Base-by-base conservation (phyloP, 1,140 invertebrate genomes). In the Zaprionus capensis region DNA sequence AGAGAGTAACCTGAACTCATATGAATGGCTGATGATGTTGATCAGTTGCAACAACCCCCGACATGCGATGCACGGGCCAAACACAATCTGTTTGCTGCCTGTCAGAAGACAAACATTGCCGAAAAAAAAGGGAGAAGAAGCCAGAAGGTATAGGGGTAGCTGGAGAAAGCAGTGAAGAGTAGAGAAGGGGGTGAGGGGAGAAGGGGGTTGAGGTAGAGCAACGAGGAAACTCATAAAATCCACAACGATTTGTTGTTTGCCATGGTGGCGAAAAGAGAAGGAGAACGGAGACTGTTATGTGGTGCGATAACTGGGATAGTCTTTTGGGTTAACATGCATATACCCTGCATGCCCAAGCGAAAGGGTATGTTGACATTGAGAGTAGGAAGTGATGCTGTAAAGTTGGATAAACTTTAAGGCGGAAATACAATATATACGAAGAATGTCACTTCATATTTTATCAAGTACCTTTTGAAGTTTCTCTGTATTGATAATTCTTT, bases 11-110 rank as follows among this genome's bases (percentile, higher is more conserved):
- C 64, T 73, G 64, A 58, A 69, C 57, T 53, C 14, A 38, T 57
- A 28, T 56, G 46, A 51, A 55, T 71, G 28, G 22, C 20, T 73
- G 75, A 63, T 65, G 55, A 53, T 73, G 62, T 24, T 65, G 59
- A 53, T 73, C 70, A 17, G 66, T 49, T 74, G 70, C 55, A 67
- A 62, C 71, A 71, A 87, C 81, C 81, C 82, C 81, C 64, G n/a
- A 46, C 41, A 78, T 57, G 38, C 38, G 56, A 62, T 64, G 57
- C 65, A 68, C 70, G 38, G 71, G 68, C 49, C 64, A 87, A 76
- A 79, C 75, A 82, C 85, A 88, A 88, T 90, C 85, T 88, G 85
- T 88, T 88, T 91, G 86, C 85, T 90, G 85, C 81, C 85, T 91
- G 79, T 88, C 81, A 81, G 78, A 80, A 81, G 76, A 82, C 81